These are phyloP conservation scores for Chaitophorus viminalis DNA, from an alignment of 2,888 invertebrate genomes.

Conservation along the genomic window DNA sequence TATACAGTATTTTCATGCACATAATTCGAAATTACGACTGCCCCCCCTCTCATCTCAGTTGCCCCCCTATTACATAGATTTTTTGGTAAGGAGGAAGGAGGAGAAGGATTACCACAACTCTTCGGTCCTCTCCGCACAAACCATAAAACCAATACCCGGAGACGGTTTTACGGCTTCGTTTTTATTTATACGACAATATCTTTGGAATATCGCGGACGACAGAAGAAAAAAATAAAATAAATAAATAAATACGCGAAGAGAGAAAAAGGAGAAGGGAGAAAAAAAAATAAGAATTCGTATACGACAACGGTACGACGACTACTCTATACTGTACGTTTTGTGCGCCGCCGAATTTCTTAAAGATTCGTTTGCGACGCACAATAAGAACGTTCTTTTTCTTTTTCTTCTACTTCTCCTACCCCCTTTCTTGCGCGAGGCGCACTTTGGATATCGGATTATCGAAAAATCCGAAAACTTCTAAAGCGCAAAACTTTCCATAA, in stretches of 20 bases:
- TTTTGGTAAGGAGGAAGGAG: constrained; percentile 1
- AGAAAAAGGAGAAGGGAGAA: background rate
- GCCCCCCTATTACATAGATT: background rate
- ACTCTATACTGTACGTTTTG: constrained; percentile 17
- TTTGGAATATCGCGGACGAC: constrained; percentile 46
- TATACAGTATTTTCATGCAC: background rate
- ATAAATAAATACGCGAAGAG: constrained; percentile 31
- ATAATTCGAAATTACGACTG: constrained; percentile 38
- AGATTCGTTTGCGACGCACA: constrained; percentile 1
- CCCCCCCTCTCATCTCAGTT: too few relatives aligned
- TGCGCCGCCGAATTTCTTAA: constrained; percentile 34
- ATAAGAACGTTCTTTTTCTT: background rate
- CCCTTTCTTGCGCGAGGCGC: background rate
- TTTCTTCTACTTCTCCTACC: background rate
- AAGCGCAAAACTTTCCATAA: constrained; percentile 60
- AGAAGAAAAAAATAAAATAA: constrained; percentile 36
- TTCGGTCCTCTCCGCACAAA: constrained; percentile 34
- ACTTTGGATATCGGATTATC: constrained; percentile 55
- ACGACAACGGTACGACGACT: too few relatives aligned
- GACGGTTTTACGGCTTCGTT: constrained; percentile 52
- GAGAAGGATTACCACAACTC: constrained; percentile 32
- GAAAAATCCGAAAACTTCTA: constrained; percentile 62
- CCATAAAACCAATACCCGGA: constrained; percentile 60
- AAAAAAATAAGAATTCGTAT: too few relatives aligned
- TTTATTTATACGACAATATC: constrained; percentile 57